Percentiles rank a stretch among this genome's conserved stretches.
Conservation (phyloP, 2,888 invertebrate genomes). For the Erannis defoliaria region DNA sequence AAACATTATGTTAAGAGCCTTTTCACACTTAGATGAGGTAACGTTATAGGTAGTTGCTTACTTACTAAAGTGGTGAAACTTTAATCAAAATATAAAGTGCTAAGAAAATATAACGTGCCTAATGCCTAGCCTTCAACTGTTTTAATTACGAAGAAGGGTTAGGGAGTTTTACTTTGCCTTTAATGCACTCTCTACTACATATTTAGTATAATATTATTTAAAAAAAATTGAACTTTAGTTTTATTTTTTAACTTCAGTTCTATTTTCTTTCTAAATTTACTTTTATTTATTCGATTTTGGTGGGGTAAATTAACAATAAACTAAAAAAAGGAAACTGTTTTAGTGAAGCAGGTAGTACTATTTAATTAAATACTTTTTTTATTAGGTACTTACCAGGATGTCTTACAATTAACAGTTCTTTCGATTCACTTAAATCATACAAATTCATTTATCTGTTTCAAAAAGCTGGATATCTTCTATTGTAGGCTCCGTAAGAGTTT, state of each 20-base stretch:
- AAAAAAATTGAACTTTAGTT: too few species aligned
- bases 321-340: neutral
- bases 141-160: too few species aligned
- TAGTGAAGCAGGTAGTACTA: neutral
- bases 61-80: neutral
- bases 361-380: neutral
- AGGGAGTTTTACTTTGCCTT: too few species aligned
- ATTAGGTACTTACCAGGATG: neutral
- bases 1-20: too few species aligned
- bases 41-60: neutral
- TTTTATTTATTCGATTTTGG: too few species aligned
- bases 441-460: slow-evolving; percentile 6
- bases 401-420: neutral
- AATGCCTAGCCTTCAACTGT: too few species aligned
- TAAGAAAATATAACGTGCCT: too few species aligned
- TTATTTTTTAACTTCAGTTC: too few species aligned
- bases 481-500: slow-evolving; percentile 33
- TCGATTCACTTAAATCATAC: neutral
- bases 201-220: too few species aligned
- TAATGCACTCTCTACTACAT: too few species aligned
- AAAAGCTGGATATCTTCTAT: slow-evolving; percentile 38
- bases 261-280: too few species aligned
- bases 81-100: neutral
- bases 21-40: neutral
- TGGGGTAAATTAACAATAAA: neutral